phyloP scores from a whole-genome alignment of 1,140 invertebrate genomes.

The Lordiphosa collinella region DNA sequence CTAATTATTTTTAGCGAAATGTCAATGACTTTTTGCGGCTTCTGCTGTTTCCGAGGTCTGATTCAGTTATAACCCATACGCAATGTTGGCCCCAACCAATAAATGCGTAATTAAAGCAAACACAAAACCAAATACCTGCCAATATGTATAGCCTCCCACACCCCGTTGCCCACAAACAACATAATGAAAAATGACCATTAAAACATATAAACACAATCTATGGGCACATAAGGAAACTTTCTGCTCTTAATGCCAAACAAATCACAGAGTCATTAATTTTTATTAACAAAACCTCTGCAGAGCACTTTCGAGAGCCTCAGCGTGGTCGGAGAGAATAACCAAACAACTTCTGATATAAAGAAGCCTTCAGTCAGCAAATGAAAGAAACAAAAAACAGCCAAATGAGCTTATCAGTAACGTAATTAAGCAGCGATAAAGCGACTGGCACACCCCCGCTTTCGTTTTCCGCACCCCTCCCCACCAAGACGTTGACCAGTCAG shows the following conservation, averaged over 20 bases:
- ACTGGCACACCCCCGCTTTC: constrained; percentile 34
- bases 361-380: constrained; percentile 16
- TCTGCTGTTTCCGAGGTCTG: constrained; percentile 12
- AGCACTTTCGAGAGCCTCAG: constrained; percentile 37
- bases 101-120: constrained; percentile 63
- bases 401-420: constrained; percentile 69
- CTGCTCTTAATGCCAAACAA: constrained; percentile 59
- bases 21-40: constrained; percentile 49
- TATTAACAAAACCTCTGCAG: constrained; percentile 70
- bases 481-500: constrained; percentile 14
- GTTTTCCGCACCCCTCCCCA: not conserved
- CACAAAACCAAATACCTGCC: constrained; percentile 19
- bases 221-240: constrained; percentile 17
- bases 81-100: constrained; percentile 40
- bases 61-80: constrained; percentile 54
- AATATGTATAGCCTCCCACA: constrained; percentile 10
- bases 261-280: constrained; percentile 74
- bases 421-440: constrained; percentile 70
- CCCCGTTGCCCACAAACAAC: not conserved
- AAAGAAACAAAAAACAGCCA: constrained; percentile 18
- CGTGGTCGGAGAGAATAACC: constrained; percentile 15
- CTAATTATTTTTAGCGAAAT: constrained; percentile 34
- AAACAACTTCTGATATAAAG: constrained; percentile 23
- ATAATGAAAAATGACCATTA: not conserved
- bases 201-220: constrained; percentile 35